Base-by-base conservation (phyloP, 2,888 invertebrate species). In the Caradrina clavipalpis region DNA sequence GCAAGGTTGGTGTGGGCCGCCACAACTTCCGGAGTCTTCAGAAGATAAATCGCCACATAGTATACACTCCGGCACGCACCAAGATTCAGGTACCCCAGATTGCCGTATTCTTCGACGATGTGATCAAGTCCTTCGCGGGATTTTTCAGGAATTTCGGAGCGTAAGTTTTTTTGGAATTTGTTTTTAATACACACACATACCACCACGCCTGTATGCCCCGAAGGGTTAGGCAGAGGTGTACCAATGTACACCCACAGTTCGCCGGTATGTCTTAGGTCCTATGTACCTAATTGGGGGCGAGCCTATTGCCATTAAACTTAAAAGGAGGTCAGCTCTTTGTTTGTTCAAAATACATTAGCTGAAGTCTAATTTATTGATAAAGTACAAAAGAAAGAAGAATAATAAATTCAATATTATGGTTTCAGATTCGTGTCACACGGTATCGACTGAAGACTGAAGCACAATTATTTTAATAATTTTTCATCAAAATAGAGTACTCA, bases 11-110 rank as follows among this genome's bases (percentile, higher is more conserved):
- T 47, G 81, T 88, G 2, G 91, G 91, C 0, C 86, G 91, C 0
- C 90, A 93, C 84, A 96, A 96, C 91, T 95, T 92, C 87, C 87
- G 96, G 42, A 92, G 93, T 2, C 83, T 92, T 6, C 96, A 96
- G 86, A 81, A 86, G 11, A 22, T 92, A 2, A 83, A 72, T 21
- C 85, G 83, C 10, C 93, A 92, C 73, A 69, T 83, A 55, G 90
- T 95, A 22, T 94, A 85, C 88, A 81, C 87, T 39, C 92, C 93
- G 1, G 86, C 85, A 0, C 69, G 80, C 6, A 61, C 78, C 35
- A 78, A 82, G 59, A 6, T 89, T 49, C 82, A 80, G 19, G 81
- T 87, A 1, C 93, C 94, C 0, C 77, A 86, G 53, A 74, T 93
- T 19, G 76, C 93, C 1, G 22, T 85, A 1, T 86, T 90, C 62